Evolutionary conservation across 2,797 vertebrate species (phyloP).

Genomic region (Urocyon cinereoargenteus): DNA sequence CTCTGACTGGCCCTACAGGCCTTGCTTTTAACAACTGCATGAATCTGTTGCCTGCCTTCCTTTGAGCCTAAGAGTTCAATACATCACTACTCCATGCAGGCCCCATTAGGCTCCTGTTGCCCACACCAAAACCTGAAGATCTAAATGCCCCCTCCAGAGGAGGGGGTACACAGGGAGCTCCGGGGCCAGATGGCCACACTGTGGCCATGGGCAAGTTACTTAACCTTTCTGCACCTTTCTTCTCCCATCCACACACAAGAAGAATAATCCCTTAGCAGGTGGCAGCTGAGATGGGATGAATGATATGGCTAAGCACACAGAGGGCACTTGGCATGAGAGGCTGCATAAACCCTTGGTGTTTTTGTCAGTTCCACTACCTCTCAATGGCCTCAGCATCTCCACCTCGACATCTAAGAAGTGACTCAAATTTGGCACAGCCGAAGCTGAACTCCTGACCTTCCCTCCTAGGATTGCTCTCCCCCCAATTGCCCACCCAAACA

Average conservation of each 20-base stretch:
- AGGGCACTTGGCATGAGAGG: background rate
- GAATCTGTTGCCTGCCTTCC: background rate
- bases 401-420: background rate
- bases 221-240: no score
- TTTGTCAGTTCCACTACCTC: fast-evolving
- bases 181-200: fast-evolving
- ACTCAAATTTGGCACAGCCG: background rate
- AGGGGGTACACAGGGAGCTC: background rate
- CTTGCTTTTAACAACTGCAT: background rate
- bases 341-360: fast-evolving
- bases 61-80: background rate
- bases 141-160: fast-evolving
- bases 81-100: fast-evolving
- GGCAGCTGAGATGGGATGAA: background rate
- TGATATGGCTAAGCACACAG: background rate
- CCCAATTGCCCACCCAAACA: background rate
- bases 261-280: background rate
- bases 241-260: background rate
- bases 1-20: background rate
- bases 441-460: background rate
- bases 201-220: fast-evolving
- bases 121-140: background rate
- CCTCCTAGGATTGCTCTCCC: background rate
- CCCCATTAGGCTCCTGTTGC: background rate
- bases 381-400: background rate